A percentile compares a stretch with the other conserved stretches of the same genome.
Evolutionary conservation across 2,113 vertebrate genomes (phyloP).

Genomic region (Catagonus wagneri): DNA sequence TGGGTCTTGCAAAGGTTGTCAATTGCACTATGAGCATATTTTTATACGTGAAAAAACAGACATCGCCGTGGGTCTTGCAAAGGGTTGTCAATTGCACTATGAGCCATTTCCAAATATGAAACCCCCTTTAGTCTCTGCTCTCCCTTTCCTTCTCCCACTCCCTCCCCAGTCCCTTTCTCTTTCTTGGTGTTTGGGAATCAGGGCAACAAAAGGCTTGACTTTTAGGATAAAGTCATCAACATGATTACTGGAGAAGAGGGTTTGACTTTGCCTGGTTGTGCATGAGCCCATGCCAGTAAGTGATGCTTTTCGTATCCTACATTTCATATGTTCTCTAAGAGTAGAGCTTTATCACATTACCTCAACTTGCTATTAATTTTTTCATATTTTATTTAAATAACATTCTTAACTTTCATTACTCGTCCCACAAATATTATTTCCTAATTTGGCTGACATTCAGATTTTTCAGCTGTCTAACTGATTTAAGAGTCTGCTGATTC

Average conservation of each 20-base stretch:
- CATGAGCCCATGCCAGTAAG: background rate
- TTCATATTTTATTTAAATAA: slow-evolving; percentile 70
- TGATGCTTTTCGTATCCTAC: slow-evolving; percentile 60
- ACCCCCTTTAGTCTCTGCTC: background rate
- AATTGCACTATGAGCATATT: background rate
- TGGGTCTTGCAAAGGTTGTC: background rate
- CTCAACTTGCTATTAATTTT: slow-evolving; percentile 61
- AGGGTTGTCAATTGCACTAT: background rate
- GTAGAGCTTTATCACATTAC: background rate
- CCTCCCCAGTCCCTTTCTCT: background rate
- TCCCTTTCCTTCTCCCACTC: background rate
- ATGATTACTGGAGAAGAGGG: no score
- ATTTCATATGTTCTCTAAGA: slow-evolving; percentile 58
- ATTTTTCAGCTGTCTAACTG: slow-evolving; percentile 71
- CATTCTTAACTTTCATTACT: slow-evolving; percentile 67
- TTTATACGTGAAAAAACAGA: background rate
- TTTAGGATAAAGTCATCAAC: slow-evolving; percentile 68
- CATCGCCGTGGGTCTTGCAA: background rate
- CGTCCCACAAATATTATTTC: slow-evolving; percentile 18
- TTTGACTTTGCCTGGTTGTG: slow-evolving; percentile 48
- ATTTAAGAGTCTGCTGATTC: slow-evolving; percentile 78
- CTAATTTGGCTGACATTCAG: slow-evolving; percentile 57
- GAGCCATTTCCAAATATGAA: background rate
- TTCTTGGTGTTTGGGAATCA: slow-evolving; percentile 67
- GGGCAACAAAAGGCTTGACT: slow-evolving; percentile 36